Evolutionary conservation across 2,797 vertebrate species (phyloP), one percentile per base, ranked within the genome.

Genomic region (Schizopygopsis pylzovi): DNA sequence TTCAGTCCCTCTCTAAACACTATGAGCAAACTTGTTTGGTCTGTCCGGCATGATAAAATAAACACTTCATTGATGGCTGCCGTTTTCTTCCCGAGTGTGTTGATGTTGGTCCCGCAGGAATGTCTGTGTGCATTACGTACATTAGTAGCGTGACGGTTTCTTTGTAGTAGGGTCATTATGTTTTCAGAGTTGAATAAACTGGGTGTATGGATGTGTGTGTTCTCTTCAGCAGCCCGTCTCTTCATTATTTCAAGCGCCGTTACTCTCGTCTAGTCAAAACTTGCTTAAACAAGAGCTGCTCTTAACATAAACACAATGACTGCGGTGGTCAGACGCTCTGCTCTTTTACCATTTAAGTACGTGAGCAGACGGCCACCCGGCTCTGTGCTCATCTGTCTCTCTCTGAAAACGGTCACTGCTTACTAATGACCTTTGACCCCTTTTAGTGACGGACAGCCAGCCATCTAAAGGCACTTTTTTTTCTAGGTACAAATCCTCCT

Each of bases 271-370:
- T 61, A 28, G 52, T 85, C 76, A 71, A 47, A 85, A 85, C 83
- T 59, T 56, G 20, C 65, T 85, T 85, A 85, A 59, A 85, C 83
- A 85, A 85, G 52, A 71, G 18, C 76, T 85, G 63, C 76, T 71
- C 65, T 85, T 85, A 85, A 85, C 52, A 47, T 85, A 85, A 85
- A 71, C 83, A 85, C 49, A 47, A 18, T 61, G 52, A 70, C 83
- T 70, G 54, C 1, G 56, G 73, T 71, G 68, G 85, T 71, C 54
- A 61, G 61, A 47, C 49, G 4, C 68, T 68, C 13, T 81, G 54
- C 59, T 41, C 39, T 82, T 81, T 81, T 77, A 81, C 68, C 70
- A 67, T 80, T 54, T 78, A 78, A 79, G 54, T 87, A 63, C 52
- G 49, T 49, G n/a, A 78, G 70, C n/a, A 25, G 56, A 68, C 18